phyloP scores from a whole-genome alignment of 2,113 vertebrate species.

The Pelvicachromis taeniatus region DNA sequence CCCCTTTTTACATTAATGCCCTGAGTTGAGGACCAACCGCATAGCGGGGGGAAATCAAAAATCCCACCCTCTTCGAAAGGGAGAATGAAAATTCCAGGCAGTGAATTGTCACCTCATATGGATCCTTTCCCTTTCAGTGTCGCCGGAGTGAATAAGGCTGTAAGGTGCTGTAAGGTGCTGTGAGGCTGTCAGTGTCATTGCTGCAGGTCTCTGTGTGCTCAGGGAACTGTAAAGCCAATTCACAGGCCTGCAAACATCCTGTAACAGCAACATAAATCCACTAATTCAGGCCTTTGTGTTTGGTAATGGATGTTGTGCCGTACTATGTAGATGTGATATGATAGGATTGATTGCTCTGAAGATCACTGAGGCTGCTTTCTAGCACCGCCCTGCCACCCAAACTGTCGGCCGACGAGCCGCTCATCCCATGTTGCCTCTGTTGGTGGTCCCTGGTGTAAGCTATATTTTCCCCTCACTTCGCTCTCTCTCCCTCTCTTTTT shows the following conservation, averaged over 20 bases:
- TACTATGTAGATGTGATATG: slow-evolving; percentile 58
- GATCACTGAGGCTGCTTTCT: slow-evolving; percentile 59
- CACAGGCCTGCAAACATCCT: slow-evolving; percentile 62
- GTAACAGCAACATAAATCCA: slow-evolving; percentile 60
- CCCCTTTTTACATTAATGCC: slow-evolving; percentile 61
- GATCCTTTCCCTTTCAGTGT: slow-evolving; percentile 3
- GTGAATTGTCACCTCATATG: slow-evolving; percentile 60
- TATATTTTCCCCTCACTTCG: slow-evolving; percentile 76
- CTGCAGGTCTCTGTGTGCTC: slow-evolving; percentile 53
- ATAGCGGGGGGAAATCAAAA: slow-evolving; percentile 48
- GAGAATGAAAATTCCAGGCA: slow-evolving; percentile 57
- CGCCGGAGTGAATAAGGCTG: background rate
- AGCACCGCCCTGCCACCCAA: slow-evolving; percentile 76
- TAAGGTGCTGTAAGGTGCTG: background rate
- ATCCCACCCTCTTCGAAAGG: slow-evolving; percentile 48
- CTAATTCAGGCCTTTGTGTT: slow-evolving; percentile 62
- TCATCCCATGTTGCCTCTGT: slow-evolving; percentile 70
- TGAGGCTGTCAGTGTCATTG: background rate
- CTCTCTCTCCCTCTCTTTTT: slow-evolving; percentile 70
- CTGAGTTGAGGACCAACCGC: slow-evolving; percentile 67
- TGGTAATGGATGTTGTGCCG: slow-evolving; percentile 64
- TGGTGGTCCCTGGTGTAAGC: slow-evolving; percentile 79
- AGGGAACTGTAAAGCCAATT: slow-evolving; percentile 41
- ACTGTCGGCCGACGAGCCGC: slow-evolving; percentile 64
- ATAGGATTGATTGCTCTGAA: slow-evolving; percentile 68